Base-by-base conservation (phyloP, 2,888 invertebrate species). In the Thereva unica region DNA sequence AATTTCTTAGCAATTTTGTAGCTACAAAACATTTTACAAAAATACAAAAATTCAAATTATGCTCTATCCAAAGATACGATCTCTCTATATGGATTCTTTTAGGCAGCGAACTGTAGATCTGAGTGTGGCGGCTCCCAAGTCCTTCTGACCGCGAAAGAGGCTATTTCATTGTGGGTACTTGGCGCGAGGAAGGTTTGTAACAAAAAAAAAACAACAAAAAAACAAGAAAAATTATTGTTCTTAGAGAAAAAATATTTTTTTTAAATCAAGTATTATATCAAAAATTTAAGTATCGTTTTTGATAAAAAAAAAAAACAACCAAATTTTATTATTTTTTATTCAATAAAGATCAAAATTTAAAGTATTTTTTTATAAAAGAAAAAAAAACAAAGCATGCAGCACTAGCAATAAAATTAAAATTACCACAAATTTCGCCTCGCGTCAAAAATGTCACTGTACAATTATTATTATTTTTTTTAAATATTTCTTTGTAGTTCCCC, bases 81-180 rank as follows among this genome's bases (percentile, higher is more conserved):
- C 52, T 44, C 23, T 71, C 54, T 72, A 71, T 70, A 71, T 23
- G 23, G 23, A 73, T 74, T 78, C 76, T 80, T 79, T 77, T 80
- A 80, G 80, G 80, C 79, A 76, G 77, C 79, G 75, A 80, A 80
- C 75, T 79, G 78, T 80, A 80, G 78, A 80, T 78, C 78, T 74
- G 78, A 80, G 76, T 77, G 78, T 76, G 80, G 79, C 85, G 87
- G 86, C 84, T 86, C 87, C 83, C 88, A 89, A 86, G 89, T 88
- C 85, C 90, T 92, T 85, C 89, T 93, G 85, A 92, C 91, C 85
- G 91, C 92, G 85, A 90, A 91, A 89, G 92, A 93, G 89, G 93
- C 93, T 86, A 90, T 93, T 86, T 91, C 92, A 84, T 89, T 93
- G 83, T 93, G 92, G 92, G 91, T 92, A 84, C 90, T 92, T 86